These are phyloP conservation scores for Gymnoscopelus microlampas DNA, from an alignment of 2,797 vertebrate genomes.

Conservation along the genomic window DNA sequence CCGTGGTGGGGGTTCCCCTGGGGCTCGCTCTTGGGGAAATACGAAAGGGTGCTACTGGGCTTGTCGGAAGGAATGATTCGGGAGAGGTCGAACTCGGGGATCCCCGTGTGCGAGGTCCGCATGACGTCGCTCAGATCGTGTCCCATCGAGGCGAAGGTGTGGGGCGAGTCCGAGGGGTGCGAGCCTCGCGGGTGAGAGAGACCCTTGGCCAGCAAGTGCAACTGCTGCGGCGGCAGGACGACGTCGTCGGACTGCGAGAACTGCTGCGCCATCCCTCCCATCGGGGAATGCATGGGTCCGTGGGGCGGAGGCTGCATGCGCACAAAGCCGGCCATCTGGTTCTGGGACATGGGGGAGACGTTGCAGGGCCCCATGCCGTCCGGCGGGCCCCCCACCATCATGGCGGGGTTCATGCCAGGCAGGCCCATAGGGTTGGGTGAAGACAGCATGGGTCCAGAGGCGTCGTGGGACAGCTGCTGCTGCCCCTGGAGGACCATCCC, in stretches of 20 bases:
- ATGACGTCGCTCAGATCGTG: conserved; percentile 98
- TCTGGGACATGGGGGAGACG: conserved; percentile 88
- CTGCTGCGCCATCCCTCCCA: conserved; percentile 86
- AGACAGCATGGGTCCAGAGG: conserved; percentile 85
- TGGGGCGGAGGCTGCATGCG: conserved; percentile 88
- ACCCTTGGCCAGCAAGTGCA: conserved; percentile 89
- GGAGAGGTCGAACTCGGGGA: conserved; percentile 97
- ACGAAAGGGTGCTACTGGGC: conserved; percentile 98
- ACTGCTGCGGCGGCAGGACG: conserved; percentile 80
- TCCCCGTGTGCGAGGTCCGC: conserved; percentile 91
- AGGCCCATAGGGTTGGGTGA: conserved; percentile 91
- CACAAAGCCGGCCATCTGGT: conserved; percentile 86
- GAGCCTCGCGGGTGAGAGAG: conserved; percentile 82
- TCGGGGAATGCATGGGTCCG: conserved; percentile 85
- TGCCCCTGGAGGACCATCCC: conserved; percentile 89
- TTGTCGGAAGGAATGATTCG: conserved; percentile 98
- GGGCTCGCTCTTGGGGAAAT: conserved; percentile 91
- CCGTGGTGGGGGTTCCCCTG: conserved; percentile 77
- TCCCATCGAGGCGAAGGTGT: conserved; percentile 82
- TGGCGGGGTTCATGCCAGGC: conserved; percentile 85
- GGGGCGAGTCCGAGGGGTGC: conserved; percentile 81
- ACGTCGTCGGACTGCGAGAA: conserved; percentile 84
- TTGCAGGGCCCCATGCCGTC: conserved; percentile 87
- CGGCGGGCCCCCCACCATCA: conserved; percentile 83
- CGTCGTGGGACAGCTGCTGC: conserved; percentile 91